Base-by-base conservation (phyloP, 1,140 invertebrate genomes). In the Micrasema longulum region DNA sequence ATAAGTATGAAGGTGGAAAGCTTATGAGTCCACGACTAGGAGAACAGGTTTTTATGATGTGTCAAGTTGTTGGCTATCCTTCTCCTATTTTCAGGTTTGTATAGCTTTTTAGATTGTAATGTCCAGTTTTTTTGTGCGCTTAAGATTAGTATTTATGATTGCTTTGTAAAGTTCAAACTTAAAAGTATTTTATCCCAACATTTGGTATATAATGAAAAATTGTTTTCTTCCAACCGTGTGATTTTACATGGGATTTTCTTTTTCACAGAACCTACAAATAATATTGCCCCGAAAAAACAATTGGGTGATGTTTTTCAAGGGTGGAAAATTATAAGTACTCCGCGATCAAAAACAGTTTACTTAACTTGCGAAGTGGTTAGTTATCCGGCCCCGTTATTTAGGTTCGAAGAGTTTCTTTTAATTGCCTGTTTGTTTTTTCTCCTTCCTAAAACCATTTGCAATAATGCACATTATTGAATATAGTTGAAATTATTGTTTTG, bases 251-350 rank as follows among this genome's bases (percentile, higher is more conserved):
- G 14, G 14, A 12, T 31, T 9, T 26, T 50, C 53, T 67, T 18
- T 77, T 81, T 88, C 88, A 76, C 88, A 90, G 89, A 90, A 81
- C 90, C 89, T 35, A 90, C 88, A 38, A 88, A 89, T 85, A 90
- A 90, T 80, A 88, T 90, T 65, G 80, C 86, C 73, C 89, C 89
- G 77, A 85, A 86, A 79, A 89, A 90, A 83, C 87, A 89, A 80
- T 87, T 87, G 62, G 86, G 88, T 76, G 88, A 89, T 78, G 83
- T 87, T 81, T 91, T 90, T 78, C 88, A 88, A 75, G 89, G 89
- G 80, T 88, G 87, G 82, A 87, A 89, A 80, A 85, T 93, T 69
- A 81, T 91, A 70, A 89, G 87, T 79, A 87, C 91, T 65, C 80
- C 85, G 26, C 79, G 83, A 79, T 83, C 81, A 53, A 81, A 82